Evolutionary conservation across 2,888 invertebrate genomes (phyloP).

Genomic region (Dyspetes luteomarginatus): DNA sequence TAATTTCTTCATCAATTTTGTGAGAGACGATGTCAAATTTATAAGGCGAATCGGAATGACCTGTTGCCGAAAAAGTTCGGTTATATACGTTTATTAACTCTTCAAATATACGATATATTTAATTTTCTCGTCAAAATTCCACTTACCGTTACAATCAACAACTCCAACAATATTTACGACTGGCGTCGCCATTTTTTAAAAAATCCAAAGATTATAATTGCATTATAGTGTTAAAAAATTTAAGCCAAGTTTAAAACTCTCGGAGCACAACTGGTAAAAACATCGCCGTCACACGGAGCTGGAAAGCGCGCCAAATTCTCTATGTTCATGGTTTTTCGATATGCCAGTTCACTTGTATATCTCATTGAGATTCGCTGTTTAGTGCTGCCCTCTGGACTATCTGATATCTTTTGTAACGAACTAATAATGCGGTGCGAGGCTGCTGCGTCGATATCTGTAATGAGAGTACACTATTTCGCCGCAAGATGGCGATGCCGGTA

Average conservation of each 20-base stretch:
- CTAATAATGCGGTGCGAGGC: too few species aligned
- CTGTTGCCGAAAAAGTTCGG: not conserved
- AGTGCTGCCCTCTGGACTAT: too few species aligned
- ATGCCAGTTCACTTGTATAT: too few species aligned
- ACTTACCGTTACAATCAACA: conserved; percentile 9
- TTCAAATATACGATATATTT: conserved; percentile 1
- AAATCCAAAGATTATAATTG: not conserved
- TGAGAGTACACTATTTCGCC: too few species aligned
- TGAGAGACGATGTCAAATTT: not conserved
- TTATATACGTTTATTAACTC: not conserved
- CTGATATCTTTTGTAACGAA: too few species aligned
- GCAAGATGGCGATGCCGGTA: too few species aligned
- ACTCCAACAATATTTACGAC: not conserved
- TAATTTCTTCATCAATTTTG: not conserved
- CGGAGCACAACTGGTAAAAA: not conserved
- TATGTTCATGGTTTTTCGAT: not conserved
- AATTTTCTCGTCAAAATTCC: not conserved
- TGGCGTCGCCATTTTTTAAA: conserved; percentile 19
- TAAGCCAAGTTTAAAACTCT: not conserved
- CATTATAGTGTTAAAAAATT: not conserved
- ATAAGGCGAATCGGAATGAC: not conserved
- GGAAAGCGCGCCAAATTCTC: conserved; percentile 50
- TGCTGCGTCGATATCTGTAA: too few species aligned
- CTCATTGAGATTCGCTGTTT: too few species aligned
- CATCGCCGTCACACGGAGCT: not conserved